Evolutionary conservation across 2,888 invertebrate genomes (phyloP).

Genomic region (Trimorus sp.): DNA sequence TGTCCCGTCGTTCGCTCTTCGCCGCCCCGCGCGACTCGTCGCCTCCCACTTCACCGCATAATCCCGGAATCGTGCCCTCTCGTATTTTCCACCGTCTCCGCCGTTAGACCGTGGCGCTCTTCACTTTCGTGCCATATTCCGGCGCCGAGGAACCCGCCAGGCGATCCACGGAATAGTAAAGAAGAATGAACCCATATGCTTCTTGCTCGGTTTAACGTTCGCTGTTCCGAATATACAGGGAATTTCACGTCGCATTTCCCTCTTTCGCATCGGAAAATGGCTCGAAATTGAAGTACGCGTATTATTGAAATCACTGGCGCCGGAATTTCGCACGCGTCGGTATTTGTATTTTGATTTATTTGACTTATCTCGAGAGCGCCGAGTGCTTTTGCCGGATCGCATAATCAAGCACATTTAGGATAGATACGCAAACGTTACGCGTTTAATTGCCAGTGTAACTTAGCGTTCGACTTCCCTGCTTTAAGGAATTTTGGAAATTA

Average conservation of each 20-base stretch:
- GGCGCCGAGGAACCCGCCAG: slow-evolving; percentile 56
- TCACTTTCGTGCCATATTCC: slow-evolving; percentile 64
- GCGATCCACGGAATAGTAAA: slow-evolving; percentile 63
- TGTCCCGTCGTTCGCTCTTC: slow-evolving; percentile 28
- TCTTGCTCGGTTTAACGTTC: slow-evolving; percentile 65
- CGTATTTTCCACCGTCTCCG: neutral
- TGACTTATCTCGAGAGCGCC: slow-evolving; percentile 49
- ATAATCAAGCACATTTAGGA: slow-evolving; percentile 43
- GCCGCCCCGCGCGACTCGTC: slow-evolving; percentile 18
- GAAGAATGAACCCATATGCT: slow-evolving; percentile 66
- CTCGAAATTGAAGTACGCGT: slow-evolving; percentile 63
- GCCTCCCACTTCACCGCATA: neutral
- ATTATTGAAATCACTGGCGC: slow-evolving; percentile 64
- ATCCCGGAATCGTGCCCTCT: neutral
- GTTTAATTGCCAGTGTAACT: slow-evolving; percentile 45
- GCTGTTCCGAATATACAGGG: slow-evolving; percentile 63
- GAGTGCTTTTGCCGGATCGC: slow-evolving; percentile 26
- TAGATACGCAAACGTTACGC: slow-evolving; percentile 32
- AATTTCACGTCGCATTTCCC: slow-evolving; percentile 67
- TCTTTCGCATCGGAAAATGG: slow-evolving; percentile 57
- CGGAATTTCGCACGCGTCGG: slow-evolving; percentile 61
- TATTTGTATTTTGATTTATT: slow-evolving; percentile 66
- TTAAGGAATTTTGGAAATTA: slow-evolving; percentile 43
- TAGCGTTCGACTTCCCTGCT: slow-evolving; percentile 33
- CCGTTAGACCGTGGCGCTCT: slow-evolving; percentile 54